A percentile compares a stretch with the other conserved stretches of the same genome.
Evolutionary conservation across 2,113 vertebrate genomes (phyloP).

Genomic region (Podarcis cretensis): DNA sequence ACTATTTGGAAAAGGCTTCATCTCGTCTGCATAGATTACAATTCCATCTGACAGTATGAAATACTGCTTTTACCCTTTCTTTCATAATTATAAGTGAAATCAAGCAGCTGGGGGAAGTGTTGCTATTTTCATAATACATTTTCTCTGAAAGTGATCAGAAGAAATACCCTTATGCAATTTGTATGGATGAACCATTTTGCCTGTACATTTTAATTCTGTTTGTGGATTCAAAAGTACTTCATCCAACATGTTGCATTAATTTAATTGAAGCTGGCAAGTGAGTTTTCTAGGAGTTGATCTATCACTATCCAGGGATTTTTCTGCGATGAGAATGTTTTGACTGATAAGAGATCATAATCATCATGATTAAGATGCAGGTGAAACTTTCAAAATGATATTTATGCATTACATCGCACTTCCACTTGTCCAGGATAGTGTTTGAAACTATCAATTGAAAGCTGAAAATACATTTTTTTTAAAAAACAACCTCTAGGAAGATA

Average conservation of each 20-base stretch:
- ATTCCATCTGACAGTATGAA: too few species aligned
- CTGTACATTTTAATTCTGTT: neutral
- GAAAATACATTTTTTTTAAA: conserved; percentile 1
- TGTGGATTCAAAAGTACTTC: neutral
- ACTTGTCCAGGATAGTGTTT: neutral
- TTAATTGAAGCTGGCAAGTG: neutral
- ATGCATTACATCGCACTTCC: neutral
- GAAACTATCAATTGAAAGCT: neutral
- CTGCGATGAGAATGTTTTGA: neutral
- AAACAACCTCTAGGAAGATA: neutral
- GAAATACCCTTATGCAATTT: neutral
- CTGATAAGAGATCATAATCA: neutral
- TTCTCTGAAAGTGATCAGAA: too few species aligned
- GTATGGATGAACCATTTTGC: neutral
- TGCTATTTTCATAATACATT: too few species aligned
- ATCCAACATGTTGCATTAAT: conserved; percentile 4
- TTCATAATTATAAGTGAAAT: too few species aligned
- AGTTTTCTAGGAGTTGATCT: neutral
- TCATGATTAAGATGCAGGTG: neutral
- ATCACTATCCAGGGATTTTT: neutral
- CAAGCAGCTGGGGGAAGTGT: too few species aligned
- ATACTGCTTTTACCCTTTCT: too few species aligned
- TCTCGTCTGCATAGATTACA: too few species aligned
- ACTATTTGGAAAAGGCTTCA: too few species aligned
- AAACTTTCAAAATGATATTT: neutral